Evolutionary conservation across 2,113 vertebrate genomes (phyloP), one percentile per base, ranked within the genome.

Genomic region (Boleophthalmus pectinirostris): DNA sequence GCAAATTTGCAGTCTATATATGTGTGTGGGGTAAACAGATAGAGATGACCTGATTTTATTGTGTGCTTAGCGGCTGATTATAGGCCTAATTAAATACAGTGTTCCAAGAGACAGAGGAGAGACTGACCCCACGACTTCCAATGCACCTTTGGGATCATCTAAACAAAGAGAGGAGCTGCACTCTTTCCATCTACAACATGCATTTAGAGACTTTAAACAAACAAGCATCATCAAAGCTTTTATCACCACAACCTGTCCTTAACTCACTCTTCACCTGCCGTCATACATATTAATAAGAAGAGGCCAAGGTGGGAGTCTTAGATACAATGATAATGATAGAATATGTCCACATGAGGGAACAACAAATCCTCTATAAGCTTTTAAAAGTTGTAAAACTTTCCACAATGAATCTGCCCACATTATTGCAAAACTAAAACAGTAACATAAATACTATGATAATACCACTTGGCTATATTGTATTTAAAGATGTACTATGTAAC

Each of bases 11-110:
- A 68, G 69, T 53, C 57, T 69, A 74, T 82, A 72, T 74, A 66
- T 87, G 49, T 80, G 81, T 82, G 79, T 70, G 79, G 80, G 77
- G 91, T 92, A 92, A 91, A 92, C 88, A 92, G 83, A 88, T 86
- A 90, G 83, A 90, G 82, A 92, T 86, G 84, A 86, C 90, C 89
- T 89, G 73, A 80, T 90, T 92, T 89, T 87, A 90, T 89, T 92
- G 89, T 92, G 91, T 92, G 88, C 93, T 92, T 85, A 91, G 84
- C 76, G 87, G 89, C 88, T 92, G 92, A 93, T 94, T 92, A 93
- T 85, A 87, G 81, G 85, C 76, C 84, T 92, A 91, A 92, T 93
- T 92, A 92, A 93, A 91, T 88, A 87, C 83, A 76, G 82, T 86
- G 88, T 89, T 88, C 85, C 90, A 77, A 77, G 79, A 88, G 84